Conservation (phyloP, 2,113 vertebrate genomes). For the Xiphias gladius region DNA sequence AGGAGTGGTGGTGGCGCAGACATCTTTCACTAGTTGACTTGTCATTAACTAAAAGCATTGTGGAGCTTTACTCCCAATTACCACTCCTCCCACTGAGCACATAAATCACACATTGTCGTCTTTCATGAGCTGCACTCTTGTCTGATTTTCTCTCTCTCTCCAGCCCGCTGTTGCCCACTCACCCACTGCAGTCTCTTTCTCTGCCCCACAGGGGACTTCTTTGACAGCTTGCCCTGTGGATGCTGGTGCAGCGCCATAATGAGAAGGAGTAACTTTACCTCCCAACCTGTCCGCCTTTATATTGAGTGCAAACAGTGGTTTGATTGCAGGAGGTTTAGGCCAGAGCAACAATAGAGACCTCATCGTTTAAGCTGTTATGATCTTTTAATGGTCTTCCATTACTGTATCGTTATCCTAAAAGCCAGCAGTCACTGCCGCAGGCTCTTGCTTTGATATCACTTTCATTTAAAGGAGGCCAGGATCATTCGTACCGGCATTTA, state of each 20-base stretch:
- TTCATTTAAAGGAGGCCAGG: conserved; percentile 77
- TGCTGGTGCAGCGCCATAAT: conserved; percentile 25
- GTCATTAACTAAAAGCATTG: conserved; percentile 85
- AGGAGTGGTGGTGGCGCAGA: conserved; percentile 47
- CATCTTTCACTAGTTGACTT: conserved; percentile 81
- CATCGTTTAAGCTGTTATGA: conserved; percentile 81
- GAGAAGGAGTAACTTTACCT: conserved; percentile 69
- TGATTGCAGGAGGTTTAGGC: conserved; percentile 73
- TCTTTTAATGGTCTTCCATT: conserved; percentile 82
- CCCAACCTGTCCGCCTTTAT: conserved; percentile 51
- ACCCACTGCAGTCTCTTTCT: neutral
- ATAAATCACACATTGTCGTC: conserved; percentile 75
- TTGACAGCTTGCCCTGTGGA: conserved; percentile 20
- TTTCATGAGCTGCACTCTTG: conserved; percentile 68
- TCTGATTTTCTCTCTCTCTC: conserved; percentile 54
- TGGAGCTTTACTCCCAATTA: conserved; percentile 81
- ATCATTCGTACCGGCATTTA: conserved; percentile 77
- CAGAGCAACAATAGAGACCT: conserved; percentile 73
- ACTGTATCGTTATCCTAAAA: conserved; percentile 75
- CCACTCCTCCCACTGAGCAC: conserved; percentile 72
- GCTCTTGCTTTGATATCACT: conserved; percentile 75
- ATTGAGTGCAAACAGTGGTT: conserved; percentile 64
- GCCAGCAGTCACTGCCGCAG: conserved; percentile 59
- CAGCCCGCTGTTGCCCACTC: neutral
- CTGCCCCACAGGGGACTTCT: neutral